A percentile compares a stretch with the other conserved stretches of the same genome.
These are phyloP conservation scores for Acropora yongei DNA, from an alignment of 64 coral and sea anemone genomes.

Conservation along the genomic window DNA sequence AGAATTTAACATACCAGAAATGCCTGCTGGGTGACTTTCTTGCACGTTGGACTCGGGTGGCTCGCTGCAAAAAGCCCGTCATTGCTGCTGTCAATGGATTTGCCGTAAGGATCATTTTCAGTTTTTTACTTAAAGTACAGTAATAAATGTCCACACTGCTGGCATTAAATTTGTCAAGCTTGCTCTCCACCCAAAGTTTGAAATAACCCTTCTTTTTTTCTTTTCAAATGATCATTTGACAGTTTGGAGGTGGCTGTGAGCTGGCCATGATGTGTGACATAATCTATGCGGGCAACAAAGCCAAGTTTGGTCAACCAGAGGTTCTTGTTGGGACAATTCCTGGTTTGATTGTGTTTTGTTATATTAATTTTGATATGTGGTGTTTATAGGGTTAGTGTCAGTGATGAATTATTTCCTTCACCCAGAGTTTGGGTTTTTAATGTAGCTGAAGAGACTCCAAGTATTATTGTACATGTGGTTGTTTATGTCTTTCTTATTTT, in stretches of 20 bases:
- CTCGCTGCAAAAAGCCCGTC: slow-evolving; percentile 85
- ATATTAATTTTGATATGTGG: too few species aligned
- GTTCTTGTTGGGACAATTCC: slow-evolving; percentile 96
- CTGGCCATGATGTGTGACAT: slow-evolving; percentile 99
- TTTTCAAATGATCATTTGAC: background rate
- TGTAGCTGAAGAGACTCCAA: too few species aligned
- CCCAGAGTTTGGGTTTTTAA: too few species aligned
- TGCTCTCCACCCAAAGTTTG: too few species aligned
- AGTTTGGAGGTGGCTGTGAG: slow-evolving; percentile 99
- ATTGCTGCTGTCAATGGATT: slow-evolving; percentile 98
- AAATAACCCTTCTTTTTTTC: background rate
- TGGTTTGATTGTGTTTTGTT: slow-evolving; percentile 39
- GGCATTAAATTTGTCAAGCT: too few species aligned
- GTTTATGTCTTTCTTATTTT: background rate
- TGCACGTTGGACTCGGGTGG: slow-evolving; percentile 82
- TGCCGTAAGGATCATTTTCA: slow-evolving; percentile 73
- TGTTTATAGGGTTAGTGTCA: too few species aligned
- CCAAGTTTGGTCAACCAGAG: slow-evolving; percentile 99
- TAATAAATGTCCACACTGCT: too few species aligned
- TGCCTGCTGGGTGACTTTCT: slow-evolving; percentile 89
- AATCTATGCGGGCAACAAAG: slow-evolving; percentile 98
- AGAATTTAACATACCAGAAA: slow-evolving; percentile 85
- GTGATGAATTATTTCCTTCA: too few species aligned
- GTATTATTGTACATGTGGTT: background rate
- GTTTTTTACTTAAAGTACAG: too few species aligned